phyloP scores from a whole-genome alignment of 2,888 invertebrate species.

The Fabriciana adippe region DNA sequence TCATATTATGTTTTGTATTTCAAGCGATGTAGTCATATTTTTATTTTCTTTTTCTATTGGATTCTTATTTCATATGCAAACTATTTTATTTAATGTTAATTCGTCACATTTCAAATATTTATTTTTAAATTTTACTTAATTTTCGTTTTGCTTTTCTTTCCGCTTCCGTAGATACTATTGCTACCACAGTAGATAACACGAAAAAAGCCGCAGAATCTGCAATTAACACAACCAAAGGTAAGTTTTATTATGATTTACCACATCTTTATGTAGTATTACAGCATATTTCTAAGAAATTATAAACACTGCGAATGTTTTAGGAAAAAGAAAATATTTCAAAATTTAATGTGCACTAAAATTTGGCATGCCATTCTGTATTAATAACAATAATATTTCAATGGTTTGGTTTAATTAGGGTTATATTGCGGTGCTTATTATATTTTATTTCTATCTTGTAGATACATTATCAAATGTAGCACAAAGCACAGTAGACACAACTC shows the following conservation, averaged over 20 bases:
- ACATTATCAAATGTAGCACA: constrained; percentile 42
- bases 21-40: constrained; percentile 9
- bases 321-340: neutral
- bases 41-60: constrained; percentile 18
- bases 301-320: constrained; percentile 6
- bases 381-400: constrained; percentile 7
- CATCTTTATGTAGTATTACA: constrained; percentile 5
- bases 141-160: constrained; percentile 38
- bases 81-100: neutral
- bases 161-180: constrained; percentile 63
- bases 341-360: constrained; percentile 13
- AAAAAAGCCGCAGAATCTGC: constrained; percentile 76
- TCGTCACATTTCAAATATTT: neutral
- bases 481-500: constrained; percentile 47
- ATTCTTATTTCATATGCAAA: neutral
- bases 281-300: constrained; percentile 14
- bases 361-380: constrained; percentile 14
- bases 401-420: neutral
- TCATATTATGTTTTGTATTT: neutral
- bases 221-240: constrained; percentile 71
- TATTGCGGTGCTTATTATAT: neutral
- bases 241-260: constrained; percentile 39
- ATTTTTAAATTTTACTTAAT: constrained; percentile 7
- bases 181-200: constrained; percentile 69
- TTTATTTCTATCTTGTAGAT: constrained; percentile 45